phyloP scores from a whole-genome alignment of 2,797 vertebrate species.

The Emys orbicularis region DNA sequence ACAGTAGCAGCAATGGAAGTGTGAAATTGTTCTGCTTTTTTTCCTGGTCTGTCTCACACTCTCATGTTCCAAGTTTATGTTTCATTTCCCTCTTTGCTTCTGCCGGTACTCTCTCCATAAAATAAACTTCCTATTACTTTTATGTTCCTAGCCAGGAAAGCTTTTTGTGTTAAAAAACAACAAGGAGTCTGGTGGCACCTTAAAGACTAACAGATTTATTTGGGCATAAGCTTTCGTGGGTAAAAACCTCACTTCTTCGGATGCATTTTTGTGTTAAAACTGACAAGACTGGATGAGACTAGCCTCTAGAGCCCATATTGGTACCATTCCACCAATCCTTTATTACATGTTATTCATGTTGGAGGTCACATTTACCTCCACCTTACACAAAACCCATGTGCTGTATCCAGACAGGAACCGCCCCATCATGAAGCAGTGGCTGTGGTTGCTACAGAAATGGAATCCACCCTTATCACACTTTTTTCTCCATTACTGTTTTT shows the following conservation, averaged over 20 bases:
- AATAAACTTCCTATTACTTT: neutral
- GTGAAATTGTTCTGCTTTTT: neutral
- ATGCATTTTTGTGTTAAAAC: neutral
- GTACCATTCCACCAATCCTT: neutral
- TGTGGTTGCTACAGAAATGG: neutral
- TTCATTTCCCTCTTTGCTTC: neutral
- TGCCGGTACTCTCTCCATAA: neutral
- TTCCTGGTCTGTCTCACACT: neutral
- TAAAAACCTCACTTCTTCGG: no score
- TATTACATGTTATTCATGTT: neutral
- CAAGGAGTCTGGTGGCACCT: no score
- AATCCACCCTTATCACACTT: neutral
- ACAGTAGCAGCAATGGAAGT: rapidly evolving
- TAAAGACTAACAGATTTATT: no score
- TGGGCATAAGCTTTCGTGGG: no score
- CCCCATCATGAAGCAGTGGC: neutral
- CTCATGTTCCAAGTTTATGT: neutral
- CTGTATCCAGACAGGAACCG: neutral
- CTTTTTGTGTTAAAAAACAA: neutral
- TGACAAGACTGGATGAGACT: neutral
- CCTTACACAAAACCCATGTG: neutral
- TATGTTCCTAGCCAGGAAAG: neutral
- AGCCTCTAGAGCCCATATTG: neutral
- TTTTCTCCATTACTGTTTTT: neutral
- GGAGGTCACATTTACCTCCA: neutral